Evolutionary conservation across 2,113 vertebrate species (phyloP).

Genomic region (Dipodomys spectabilis): DNA sequence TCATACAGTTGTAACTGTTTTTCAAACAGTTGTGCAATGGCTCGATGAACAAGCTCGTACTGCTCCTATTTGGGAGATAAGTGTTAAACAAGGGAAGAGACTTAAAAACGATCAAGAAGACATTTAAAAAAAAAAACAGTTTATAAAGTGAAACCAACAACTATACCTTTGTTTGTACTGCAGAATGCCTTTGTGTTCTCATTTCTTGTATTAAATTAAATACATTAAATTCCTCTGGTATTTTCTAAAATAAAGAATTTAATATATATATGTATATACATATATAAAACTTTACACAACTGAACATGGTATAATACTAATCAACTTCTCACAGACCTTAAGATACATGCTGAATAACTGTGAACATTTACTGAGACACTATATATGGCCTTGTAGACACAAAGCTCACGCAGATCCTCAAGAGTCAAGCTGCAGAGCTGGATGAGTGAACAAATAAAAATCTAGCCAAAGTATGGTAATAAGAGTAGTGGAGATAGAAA

Average conservation of each 20-base stretch:
- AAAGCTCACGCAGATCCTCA: background rate
- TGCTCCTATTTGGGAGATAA: slow-evolving; percentile 90
- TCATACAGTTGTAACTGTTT: slow-evolving; percentile 95
- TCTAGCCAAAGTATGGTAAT: background rate
- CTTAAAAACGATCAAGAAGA: background rate
- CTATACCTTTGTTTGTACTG: slow-evolving; percentile 97
- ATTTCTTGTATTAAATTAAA: slow-evolving; percentile 99
- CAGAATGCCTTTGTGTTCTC: slow-evolving; percentile 98
- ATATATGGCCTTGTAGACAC: background rate
- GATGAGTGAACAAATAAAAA: background rate
- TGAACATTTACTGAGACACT: background rate
- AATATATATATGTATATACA: background rate
- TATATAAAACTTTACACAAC: background rate
- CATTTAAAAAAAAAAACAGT: slow-evolving; percentile 39
- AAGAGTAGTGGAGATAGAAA: background rate
- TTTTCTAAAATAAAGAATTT: slow-evolving; percentile 90
- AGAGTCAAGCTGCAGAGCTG: background rate
- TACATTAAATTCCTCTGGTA: slow-evolving; percentile 98
- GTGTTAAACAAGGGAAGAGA: slow-evolving; percentile 39
- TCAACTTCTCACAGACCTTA: background rate
- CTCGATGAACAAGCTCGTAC: slow-evolving; percentile 97
- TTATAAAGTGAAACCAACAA: slow-evolving; percentile 45
- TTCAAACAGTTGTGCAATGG: slow-evolving; percentile 96
- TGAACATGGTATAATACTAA: background rate
- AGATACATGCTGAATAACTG: background rate